Base-by-base conservation (phyloP, 1,140 invertebrate species). In the Gryon sp. region DNA sequence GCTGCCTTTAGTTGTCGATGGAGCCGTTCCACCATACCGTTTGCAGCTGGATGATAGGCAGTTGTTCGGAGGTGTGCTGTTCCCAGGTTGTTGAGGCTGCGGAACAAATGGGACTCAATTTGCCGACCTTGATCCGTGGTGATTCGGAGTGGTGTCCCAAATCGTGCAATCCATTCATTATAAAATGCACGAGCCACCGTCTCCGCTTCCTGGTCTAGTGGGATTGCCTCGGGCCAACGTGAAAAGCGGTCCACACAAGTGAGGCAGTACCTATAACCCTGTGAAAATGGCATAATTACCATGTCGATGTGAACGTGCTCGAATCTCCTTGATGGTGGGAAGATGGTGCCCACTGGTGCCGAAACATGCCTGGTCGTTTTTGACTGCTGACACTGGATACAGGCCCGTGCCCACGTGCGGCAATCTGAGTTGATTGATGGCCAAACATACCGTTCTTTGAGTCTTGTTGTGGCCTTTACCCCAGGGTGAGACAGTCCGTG, bases 131-230 rank as follows among this genome's bases (percentile, higher is more conserved):
- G 46, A 2, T 75, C 70, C 0, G 36, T 66, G 0, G 70, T 75
- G 1, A 62, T 2, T 7, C 62, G 28, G 0, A 48, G 7, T 0
- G 43, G 60, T 0, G 18, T 24, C 0, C 60, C 70, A 2, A 74
- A 66, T 0, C 62, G 28, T 2, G 60, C 38, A 1, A 76, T 41
- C 72, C 79, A 84, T 55, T 0, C n/a, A n/a, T n/a, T n/a, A n/a
- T n/a, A n/a, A n/a, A n/a, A n/a, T n/a, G n/a, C n/a, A n/a, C n/a
- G n/a, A n/a, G n/a, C n/a, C n/a, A n/a, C n/a, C n/a, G 76, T 70
- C 16, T 76, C 77, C 2, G 82, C 78, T 26, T 68, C 46, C 4
- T 80, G 80, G 52, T 82, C 43, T 3, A 84, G 28, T 0, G 84
- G 82, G 1, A 76, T 50, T 1, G 70, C 77, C 15, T 81, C 79